Conservation (phyloP, 2,113 vertebrate species). For the Hippolais icterina region DNA sequence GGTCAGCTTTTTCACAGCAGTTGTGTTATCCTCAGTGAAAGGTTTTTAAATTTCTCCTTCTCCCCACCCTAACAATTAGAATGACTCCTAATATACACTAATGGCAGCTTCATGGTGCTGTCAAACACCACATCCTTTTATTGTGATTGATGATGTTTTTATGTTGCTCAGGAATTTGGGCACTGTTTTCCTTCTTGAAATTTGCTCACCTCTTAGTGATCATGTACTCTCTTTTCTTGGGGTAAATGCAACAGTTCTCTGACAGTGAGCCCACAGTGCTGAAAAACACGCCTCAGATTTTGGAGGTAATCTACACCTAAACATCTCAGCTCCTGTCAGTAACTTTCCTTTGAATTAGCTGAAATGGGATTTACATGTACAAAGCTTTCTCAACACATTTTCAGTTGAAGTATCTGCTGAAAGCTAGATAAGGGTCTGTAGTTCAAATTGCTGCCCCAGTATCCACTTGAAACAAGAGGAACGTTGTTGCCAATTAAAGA, state of each 20-base stretch:
- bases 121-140: background rate
- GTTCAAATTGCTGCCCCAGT: background rate
- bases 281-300: conserved; percentile 40
- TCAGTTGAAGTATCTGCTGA: background rate
- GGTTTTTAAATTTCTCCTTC: background rate
- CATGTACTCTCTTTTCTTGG: conserved; percentile 28
- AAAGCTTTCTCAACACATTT: conserved; percentile 18
- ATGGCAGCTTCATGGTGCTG: background rate
- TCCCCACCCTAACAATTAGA: background rate
- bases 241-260: background rate
- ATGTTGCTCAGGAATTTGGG: conserved; percentile 13
- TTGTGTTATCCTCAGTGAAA: background rate
- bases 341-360: conserved; percentile 50
- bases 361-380: conserved; percentile 30
- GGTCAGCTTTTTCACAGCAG: background rate
- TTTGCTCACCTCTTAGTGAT: conserved; percentile 38
- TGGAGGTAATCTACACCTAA: conserved; percentile 54
- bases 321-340: conserved; percentile 36
- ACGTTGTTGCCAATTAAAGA: background rate
- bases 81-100: background rate
- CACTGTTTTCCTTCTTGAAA: conserved; percentile 53
- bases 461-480: background rate
- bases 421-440: background rate
- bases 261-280: conserved; percentile 6
- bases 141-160: conserved; percentile 56